Evolutionary conservation across 1,140 invertebrate genomes (phyloP).

Genomic region (Drosophila kurseongensis): DNA sequence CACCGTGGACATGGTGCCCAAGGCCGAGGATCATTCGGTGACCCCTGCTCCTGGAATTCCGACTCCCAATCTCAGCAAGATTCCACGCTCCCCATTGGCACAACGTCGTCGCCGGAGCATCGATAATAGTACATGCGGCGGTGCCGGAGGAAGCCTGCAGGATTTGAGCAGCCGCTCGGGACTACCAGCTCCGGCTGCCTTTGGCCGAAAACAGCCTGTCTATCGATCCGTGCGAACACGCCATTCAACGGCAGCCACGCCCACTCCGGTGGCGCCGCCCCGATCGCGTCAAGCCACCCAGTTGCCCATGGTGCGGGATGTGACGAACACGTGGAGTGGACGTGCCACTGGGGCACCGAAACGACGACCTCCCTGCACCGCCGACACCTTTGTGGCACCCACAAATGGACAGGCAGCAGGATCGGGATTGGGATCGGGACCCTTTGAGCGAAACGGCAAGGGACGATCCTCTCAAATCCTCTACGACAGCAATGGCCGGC

Average conservation of each 20-base stretch:
- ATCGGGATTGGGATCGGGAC: not conserved
- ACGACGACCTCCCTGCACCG: conserved; percentile 87
- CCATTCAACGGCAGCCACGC: not conserved
- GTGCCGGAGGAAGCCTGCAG: conserved; percentile 68
- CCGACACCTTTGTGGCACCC: conserved; percentile 88
- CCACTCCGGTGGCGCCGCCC: conserved; percentile 5
- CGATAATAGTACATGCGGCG: conserved; percentile 67
- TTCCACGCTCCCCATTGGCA: conserved; percentile 72
- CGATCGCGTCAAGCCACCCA: conserved; percentile 76
- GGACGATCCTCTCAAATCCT: conserved; percentile 88
- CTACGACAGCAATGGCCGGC: conserved; percentile 86
- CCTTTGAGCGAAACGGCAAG: conserved; percentile 88
- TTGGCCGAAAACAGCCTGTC: conserved; percentile 69
- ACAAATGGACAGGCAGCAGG: not conserved
- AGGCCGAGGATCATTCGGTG: conserved; percentile 87
- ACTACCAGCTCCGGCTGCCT: conserved; percentile 36
- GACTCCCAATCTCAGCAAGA: conserved; percentile 55
- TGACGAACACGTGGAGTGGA: conserved; percentile 90
- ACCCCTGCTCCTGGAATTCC: conserved; percentile 51
- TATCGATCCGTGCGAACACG: conserved; percentile 79
- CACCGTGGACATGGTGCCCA: conserved; percentile 88
- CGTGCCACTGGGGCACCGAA: conserved; percentile 82
- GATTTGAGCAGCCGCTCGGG: conserved; percentile 65
- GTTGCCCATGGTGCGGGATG: conserved; percentile 80
- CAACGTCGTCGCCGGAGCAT: conserved; percentile 72